Percentiles rank a stretch among this genome's conserved stretches.
Conservation (phyloP, 2,113 vertebrate species). For the Gadus macrocephalus region DNA sequence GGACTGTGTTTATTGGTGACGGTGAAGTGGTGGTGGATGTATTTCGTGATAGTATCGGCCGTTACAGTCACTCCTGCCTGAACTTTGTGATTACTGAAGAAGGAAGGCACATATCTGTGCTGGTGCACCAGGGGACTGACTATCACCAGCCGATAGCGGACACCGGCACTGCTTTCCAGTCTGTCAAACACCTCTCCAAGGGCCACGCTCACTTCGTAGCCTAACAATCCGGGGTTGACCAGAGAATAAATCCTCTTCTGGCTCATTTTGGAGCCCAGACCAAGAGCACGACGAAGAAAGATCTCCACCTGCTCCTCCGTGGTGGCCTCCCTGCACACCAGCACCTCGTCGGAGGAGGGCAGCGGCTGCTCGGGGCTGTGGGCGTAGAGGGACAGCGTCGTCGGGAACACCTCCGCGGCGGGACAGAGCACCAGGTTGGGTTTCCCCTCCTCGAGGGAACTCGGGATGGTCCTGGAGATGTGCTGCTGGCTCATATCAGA, state of each 20-base stretch:
- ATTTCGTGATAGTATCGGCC: constrained; percentile 38
- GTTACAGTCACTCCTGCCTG: constrained; percentile 48
- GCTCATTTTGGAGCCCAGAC: constrained; percentile 21
- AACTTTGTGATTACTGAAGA: constrained; percentile 69
- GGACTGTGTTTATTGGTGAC: not conserved
- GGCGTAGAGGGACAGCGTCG: constrained; percentile 59
- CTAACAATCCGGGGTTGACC: constrained; percentile 66
- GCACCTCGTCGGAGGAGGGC: constrained; percentile 69
- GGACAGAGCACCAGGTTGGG: constrained; percentile 71
- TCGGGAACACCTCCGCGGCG: constrained; percentile 57
- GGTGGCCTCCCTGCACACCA: constrained; percentile 70
- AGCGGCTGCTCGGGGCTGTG: constrained; percentile 57
- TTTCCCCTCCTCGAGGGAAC: constrained; percentile 51
- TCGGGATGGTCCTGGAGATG: constrained; percentile 53
- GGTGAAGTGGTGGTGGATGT: constrained; percentile 65
- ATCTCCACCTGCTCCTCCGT: constrained; percentile 73
- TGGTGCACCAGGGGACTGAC: constrained; percentile 65
- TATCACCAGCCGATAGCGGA: constrained; percentile 62
- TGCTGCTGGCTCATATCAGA: constrained; percentile 41
- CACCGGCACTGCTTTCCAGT: constrained; percentile 48
- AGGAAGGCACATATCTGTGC: constrained; percentile 70
- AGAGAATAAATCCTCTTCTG: constrained; percentile 70
- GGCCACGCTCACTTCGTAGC: constrained; percentile 69
- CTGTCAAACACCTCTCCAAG: constrained; percentile 60
- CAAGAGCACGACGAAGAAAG: constrained; percentile 70